These are phyloP conservation scores for Anas bernieri DNA, from an alignment of 2,797 vertebrate species.

Conservation along the genomic window DNA sequence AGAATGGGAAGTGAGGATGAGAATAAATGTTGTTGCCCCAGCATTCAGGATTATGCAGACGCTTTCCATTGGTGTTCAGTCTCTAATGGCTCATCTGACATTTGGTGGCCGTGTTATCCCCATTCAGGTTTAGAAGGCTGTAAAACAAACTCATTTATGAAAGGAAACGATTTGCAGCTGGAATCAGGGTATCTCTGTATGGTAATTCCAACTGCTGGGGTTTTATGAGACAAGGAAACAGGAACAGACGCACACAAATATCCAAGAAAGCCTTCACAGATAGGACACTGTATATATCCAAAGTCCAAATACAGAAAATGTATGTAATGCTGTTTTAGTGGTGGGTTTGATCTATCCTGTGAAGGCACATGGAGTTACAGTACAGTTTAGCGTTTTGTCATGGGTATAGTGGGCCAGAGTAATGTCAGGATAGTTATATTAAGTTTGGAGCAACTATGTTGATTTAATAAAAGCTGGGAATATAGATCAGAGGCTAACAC, in stretches of 20 bases:
- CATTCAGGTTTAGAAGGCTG: constrained; percentile 28
- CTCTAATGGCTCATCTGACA: not conserved
- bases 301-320: not conserved
- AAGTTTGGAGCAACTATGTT: not conserved
- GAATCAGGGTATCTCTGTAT: not conserved
- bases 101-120: not conserved
- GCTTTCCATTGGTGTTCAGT: not conserved
- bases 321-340: not conserved
- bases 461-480: not conserved
- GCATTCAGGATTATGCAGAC: not conserved
- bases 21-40: not conserved
- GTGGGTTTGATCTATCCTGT: not conserved
- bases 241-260: not conserved
- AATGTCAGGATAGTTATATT: not conserved
- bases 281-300: fast-evolving
- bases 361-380: not conserved
- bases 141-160: constrained; percentile 17
- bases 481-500: not conserved
- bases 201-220: constrained; percentile 42
- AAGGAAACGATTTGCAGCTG: constrained; percentile 27
- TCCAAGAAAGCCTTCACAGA: not conserved
- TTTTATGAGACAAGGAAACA: not conserved
- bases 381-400: not conserved
- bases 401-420: not conserved
- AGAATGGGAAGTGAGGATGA: not conserved